phyloP scores from a whole-genome alignment of 2,888 invertebrate genomes.

The Hyles lineata region DNA sequence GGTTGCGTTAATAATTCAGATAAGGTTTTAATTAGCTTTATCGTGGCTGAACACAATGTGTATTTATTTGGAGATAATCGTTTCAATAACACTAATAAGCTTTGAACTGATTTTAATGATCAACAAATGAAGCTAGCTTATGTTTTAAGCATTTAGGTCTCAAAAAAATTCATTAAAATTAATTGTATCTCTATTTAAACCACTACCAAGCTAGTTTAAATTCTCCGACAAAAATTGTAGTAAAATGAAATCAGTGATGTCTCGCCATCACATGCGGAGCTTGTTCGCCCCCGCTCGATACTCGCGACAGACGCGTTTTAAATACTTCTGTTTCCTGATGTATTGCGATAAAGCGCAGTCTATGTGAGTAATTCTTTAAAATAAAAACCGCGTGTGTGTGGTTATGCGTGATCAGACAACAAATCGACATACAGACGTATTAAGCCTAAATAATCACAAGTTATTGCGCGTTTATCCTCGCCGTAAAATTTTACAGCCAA shows the following conservation, averaged over 20 bases:
- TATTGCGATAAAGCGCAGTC: neutral
- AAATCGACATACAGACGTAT: neutral
- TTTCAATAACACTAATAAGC: neutral
- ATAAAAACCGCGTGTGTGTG: neutral
- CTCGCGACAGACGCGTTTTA: neutral
- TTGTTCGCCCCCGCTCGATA: neutral
- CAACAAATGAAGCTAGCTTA: too few relatives aligned
- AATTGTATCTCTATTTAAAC: too few relatives aligned
- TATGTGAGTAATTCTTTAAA: neutral
- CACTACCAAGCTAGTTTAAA: too few relatives aligned
- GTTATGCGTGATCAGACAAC: neutral
- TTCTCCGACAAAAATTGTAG: too few relatives aligned
- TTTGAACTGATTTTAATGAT: neutral
- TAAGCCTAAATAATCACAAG: neutral
- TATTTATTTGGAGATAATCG: neutral
- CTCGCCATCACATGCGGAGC: neutral
- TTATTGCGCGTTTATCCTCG: neutral
- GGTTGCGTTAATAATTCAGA: neutral
- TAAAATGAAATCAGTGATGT: neutral
- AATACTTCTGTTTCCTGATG: neutral
- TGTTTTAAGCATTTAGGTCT: too few relatives aligned
- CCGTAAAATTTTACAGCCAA: too few relatives aligned
- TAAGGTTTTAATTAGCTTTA: conserved; percentile 16
- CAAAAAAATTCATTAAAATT: too few relatives aligned
- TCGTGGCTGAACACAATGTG: neutral